These are phyloP conservation scores for Labeo calbasu DNA, from an alignment of 2,797 vertebrate genomes.

Conservation along the genomic window DNA sequence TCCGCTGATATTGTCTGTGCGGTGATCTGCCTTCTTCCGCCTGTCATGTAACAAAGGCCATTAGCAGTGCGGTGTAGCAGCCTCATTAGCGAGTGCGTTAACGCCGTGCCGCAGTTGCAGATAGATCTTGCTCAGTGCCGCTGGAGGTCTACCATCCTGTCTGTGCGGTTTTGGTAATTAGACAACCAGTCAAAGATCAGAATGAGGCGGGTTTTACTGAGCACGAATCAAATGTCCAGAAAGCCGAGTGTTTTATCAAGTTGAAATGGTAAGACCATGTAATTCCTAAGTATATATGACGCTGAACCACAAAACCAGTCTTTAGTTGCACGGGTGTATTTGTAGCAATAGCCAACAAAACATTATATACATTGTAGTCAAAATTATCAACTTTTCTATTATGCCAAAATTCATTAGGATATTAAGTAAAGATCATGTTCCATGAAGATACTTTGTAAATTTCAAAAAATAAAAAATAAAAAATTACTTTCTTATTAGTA, in stretches of 20 bases:
- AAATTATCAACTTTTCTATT: too few species aligned
- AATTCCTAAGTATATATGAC: background rate
- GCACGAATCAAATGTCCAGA: slow-evolving; percentile 8
- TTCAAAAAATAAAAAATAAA: too few species aligned
- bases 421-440: too few species aligned
- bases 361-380: too few species aligned
- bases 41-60: slow-evolving; percentile 56
- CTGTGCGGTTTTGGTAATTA: slow-evolving; percentile 46
- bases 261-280: background rate
- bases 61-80: slow-evolving; percentile 55
- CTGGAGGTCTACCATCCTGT: slow-evolving; percentile 43
- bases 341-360: too few species aligned
- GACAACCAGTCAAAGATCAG: slow-evolving; percentile 38
- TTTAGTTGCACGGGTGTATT: too few species aligned
- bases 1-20: slow-evolving; percentile 31
- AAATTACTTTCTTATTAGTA: too few species aligned
- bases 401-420: too few species aligned
- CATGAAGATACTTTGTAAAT: too few species aligned
- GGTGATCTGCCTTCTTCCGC: slow-evolving; percentile 33
- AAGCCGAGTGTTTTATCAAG: background rate
- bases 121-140: slow-evolving; percentile 42
- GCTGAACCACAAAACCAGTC: too few species aligned
- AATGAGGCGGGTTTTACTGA: slow-evolving; percentile 41
- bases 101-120: slow-evolving; percentile 20
- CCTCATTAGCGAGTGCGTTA: slow-evolving; percentile 54